Percentiles rank a stretch among this genome's conserved stretches.
Evolutionary conservation across 2,797 vertebrate species (phyloP).

Genomic region (Smutsia gigantea): DNA sequence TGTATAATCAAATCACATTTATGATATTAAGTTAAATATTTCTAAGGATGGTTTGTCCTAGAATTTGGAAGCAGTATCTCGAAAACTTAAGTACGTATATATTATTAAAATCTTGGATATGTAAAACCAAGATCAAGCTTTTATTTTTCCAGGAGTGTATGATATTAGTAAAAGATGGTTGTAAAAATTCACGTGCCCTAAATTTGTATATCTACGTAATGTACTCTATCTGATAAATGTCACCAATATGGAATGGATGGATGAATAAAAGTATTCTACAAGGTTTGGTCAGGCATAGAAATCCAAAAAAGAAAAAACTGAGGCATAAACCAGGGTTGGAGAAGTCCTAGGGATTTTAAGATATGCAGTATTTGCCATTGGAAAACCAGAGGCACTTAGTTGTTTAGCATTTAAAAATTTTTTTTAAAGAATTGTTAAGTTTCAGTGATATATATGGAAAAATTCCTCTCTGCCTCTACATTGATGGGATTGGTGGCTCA

Average conservation of each 20-base stretch:
- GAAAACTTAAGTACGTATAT: neutral
- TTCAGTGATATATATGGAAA: neutral
- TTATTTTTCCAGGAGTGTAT: neutral
- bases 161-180: neutral
- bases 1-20: conserved; percentile 21
- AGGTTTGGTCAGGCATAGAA: neutral
- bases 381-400: conserved; percentile 8
- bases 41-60: conserved; percentile 22
- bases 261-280: neutral
- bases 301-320: neutral
- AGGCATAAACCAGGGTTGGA: neutral
- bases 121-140: neutral
- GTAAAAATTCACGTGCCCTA: neutral
- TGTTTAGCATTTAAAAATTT: neutral
- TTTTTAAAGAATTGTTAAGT: neutral
- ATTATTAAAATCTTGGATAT: neutral
- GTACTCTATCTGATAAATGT: neutral
- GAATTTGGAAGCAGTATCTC: neutral
- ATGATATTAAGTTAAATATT: conserved; percentile 18
- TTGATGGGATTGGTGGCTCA: neutral
- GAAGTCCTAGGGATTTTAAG: neutral
- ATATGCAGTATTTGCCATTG: neutral
- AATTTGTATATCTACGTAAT: neutral
- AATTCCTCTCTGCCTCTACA: neutral
- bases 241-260: neutral